These are phyloP conservation scores for Hyles lineata DNA, from an alignment of 2,888 invertebrate species.

Conservation along the genomic window DNA sequence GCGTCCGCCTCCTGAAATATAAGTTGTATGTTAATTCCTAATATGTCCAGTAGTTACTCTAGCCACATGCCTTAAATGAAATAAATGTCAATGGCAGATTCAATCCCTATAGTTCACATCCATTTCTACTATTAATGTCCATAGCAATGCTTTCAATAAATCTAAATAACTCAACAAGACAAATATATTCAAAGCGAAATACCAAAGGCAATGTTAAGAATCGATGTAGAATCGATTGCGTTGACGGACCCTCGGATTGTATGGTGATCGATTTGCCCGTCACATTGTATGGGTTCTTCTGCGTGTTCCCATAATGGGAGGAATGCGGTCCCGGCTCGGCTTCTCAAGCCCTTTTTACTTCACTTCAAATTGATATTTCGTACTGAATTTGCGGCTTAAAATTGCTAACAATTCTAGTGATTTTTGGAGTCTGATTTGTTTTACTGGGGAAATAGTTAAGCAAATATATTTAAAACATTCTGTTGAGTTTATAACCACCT, in stretches of 20 bases:
- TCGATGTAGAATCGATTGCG: constrained; percentile 24
- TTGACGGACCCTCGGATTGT: constrained; percentile 9
- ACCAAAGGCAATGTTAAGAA: constrained; percentile 29
- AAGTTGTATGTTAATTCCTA: too few relatives aligned
- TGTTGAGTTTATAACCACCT: too few relatives aligned
- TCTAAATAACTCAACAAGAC: background rate
- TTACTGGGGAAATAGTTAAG: too few relatives aligned
- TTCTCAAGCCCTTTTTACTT: constrained; percentile 7
- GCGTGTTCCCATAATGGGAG: constrained; percentile 21
- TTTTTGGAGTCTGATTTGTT: background rate
- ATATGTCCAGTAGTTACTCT: too few relatives aligned
- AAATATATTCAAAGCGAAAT: constrained; percentile 15
- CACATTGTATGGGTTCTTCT: constrained; percentile 17
- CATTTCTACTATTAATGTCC: too few relatives aligned
- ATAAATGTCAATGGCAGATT: too few relatives aligned
- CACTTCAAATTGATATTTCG: constrained; percentile 20
- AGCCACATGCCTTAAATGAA: too few relatives aligned
- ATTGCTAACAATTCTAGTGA: background rate
- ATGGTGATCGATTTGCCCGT: constrained; percentile 19
- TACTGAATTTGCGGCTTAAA: background rate
- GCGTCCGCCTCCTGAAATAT: too few relatives aligned
- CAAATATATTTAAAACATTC: too few relatives aligned
- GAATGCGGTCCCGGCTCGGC: constrained; percentile 26
- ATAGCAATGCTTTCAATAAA: too few relatives aligned
- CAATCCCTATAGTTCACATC: too few relatives aligned